These are phyloP conservation scores for Enteromius radiatus DNA, from an alignment of 2,797 vertebrate genomes.

Conservation along the genomic window DNA sequence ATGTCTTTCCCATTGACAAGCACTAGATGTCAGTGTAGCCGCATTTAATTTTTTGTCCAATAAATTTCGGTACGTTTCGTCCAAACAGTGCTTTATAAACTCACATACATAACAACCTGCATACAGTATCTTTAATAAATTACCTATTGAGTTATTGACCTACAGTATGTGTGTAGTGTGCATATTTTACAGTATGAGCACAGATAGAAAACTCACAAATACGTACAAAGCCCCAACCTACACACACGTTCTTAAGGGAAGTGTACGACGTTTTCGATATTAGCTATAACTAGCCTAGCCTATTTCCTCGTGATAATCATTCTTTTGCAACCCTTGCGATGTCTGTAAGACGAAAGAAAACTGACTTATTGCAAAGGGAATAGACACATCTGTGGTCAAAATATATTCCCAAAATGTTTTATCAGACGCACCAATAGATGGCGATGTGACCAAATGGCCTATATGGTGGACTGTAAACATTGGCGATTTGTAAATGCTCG, in stretches of 20 bases:
- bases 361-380: not conserved
- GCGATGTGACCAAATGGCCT: not conserved
- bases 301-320: too few species aligned
- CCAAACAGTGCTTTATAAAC: not conserved
- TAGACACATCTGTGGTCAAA: not conserved
- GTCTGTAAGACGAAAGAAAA: not conserved
- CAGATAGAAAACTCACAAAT: not conserved
- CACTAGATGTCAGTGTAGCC: conserved; percentile 42
- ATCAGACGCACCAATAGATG: not conserved
- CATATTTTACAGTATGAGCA: not conserved
- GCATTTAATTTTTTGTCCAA: conserved; percentile 8
- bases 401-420: not conserved
- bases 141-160: not conserved
- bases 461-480: not conserved
- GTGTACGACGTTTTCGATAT: not conserved
- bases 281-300: not conserved
- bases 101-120: not conserved
- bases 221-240: too few species aligned
- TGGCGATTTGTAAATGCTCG: not conserved
- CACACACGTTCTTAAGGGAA: too few species aligned
- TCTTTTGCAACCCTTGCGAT: not conserved
- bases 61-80: not conserved
- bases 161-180: not conserved
- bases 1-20: not conserved
- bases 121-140: not conserved